phyloP scores from a whole-genome alignment of 2,113 vertebrate genomes.

The Dunckerocampus dactyliophorus region DNA sequence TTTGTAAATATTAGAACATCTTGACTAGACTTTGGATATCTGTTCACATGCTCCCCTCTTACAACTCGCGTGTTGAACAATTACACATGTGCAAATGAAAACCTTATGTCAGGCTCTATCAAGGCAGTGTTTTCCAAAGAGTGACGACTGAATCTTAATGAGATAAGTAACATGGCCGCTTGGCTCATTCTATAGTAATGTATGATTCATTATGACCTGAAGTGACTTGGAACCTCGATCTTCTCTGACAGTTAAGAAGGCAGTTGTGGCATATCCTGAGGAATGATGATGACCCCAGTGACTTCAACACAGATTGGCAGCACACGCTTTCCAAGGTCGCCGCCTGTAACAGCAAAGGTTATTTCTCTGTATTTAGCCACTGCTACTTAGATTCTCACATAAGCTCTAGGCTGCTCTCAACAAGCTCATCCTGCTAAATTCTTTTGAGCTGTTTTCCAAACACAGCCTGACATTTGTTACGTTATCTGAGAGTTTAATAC shows the following conservation, averaged over 20 bases:
- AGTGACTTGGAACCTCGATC: conserved; percentile 58
- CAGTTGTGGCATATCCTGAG: conserved; percentile 45
- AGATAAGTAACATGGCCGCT: conserved; percentile 30
- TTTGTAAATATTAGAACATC: too few species aligned
- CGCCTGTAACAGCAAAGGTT: conserved; percentile 51
- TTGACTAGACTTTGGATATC: neutral
- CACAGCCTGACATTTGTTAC: conserved; percentile 48
- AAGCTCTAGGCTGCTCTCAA: conserved; percentile 48
- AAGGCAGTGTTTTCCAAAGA: neutral
- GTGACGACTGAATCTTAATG: conserved; percentile 39
- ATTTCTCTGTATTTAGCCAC: conserved; percentile 44
- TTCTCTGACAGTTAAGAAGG: conserved; percentile 59
- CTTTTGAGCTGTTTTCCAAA: conserved; percentile 32
- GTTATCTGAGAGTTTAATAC: conserved; percentile 45
- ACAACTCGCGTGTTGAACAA: neutral
- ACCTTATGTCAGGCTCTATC: conserved; percentile 2
- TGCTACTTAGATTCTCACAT: conserved; percentile 39
- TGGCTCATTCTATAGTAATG: conserved; percentile 53
- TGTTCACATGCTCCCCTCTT: neutral
- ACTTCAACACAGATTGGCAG: conserved; percentile 49
- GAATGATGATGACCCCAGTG: conserved; percentile 41
- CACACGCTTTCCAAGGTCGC: conserved; percentile 56
- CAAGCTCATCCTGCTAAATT: conserved; percentile 45
- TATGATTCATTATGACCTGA: conserved; percentile 59
- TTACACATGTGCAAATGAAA: conserved; percentile 2